These are phyloP conservation scores for Synergus gifuensis DNA, from an alignment of 2,888 invertebrate species.

Conservation along the genomic window DNA sequence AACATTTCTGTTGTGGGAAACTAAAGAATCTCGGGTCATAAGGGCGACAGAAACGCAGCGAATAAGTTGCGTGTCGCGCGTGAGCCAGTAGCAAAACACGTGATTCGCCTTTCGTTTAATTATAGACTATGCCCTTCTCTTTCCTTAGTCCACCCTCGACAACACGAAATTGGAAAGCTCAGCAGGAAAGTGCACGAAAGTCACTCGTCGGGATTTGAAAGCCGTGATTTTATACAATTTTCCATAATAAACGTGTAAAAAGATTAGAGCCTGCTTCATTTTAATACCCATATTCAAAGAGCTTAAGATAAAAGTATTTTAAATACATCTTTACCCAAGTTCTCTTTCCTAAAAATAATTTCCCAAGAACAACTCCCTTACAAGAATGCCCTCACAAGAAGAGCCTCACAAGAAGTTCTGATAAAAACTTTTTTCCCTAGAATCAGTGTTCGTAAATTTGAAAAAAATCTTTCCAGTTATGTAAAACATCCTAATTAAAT, in stretches of 20 bases:
- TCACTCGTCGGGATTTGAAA: conserved; percentile 17
- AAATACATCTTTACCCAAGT: background rate
- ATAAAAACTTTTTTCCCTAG: background rate
- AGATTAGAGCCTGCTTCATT: background rate
- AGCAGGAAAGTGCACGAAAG: conserved; percentile 9
- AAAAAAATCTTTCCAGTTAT: conserved; percentile 2
- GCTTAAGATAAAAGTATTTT: conserved; percentile 1
- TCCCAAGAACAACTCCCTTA: background rate
- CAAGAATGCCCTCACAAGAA: background rate
- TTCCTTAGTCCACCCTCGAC: conserved; percentile 61
- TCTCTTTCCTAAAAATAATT: background rate
- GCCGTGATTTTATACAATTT: conserved; percentile 13
- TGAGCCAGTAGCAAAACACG: conserved; percentile 57
- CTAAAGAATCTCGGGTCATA: conserved; percentile 4
- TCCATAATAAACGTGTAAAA: background rate
- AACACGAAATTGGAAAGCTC: conserved; percentile 62
- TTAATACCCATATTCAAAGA: background rate
- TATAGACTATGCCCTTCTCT: conserved; percentile 62
- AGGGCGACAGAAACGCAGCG: conserved; percentile 9
- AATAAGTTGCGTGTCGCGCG: conserved; percentile 55
- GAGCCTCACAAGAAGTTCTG: conserved; percentile 2
- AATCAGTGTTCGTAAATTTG: background rate
- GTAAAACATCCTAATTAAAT: background rate
- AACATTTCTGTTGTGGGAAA: conserved; percentile 6
- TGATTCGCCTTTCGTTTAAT: conserved; percentile 63